Base-by-base conservation (phyloP, 1,140 invertebrate species). In the Tetramorium parvispinum region DNA sequence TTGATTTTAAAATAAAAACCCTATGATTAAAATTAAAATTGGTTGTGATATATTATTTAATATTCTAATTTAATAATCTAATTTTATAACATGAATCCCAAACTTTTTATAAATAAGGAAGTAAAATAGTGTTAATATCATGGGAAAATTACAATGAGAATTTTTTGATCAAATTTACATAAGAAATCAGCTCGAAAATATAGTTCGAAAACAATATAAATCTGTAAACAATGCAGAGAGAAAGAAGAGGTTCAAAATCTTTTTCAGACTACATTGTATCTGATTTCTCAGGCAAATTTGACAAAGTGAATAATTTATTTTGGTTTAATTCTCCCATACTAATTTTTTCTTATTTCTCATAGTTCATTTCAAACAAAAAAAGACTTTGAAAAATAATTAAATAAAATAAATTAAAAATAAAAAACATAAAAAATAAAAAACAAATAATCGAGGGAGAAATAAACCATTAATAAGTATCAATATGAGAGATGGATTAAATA, bases 231-330 rank as follows among this genome's bases (percentile, higher is more conserved):
- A 66, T 49, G 16, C n/a, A 40, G 32, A 43, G 2, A 40, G 11
- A 40, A 65, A 43, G 5, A 66, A 21, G 10, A 66, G 11, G 53
- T 18, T 37, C 1, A 79, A 65, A 78, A 2, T 66, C 27, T 49
- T 46, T 78, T 66, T 79, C 24, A 37, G 51, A n/a, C 27, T 37
- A 55, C 13, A 13, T 51, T 21, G 6, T 55, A 53, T 59, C 24
- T 27, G 75, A 77, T 77, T 77, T 77, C 75, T 77, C 57, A 61
- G 40, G 71, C 11, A 55, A 75, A 51, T 71, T 18, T 32, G 68
- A 51, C 7, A 37, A n/a, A n/a, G 6, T 61, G 21, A 61, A 78
- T 3, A 46, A 32, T 78, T 65, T 46, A 43, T 46, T 78, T 65
- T 49, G 11, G 13, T 78, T 65, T 3, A 78, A 78, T 27, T 78